Conservation (phyloP, 2,113 vertebrate species). For the Platichthys flesus region DNA sequence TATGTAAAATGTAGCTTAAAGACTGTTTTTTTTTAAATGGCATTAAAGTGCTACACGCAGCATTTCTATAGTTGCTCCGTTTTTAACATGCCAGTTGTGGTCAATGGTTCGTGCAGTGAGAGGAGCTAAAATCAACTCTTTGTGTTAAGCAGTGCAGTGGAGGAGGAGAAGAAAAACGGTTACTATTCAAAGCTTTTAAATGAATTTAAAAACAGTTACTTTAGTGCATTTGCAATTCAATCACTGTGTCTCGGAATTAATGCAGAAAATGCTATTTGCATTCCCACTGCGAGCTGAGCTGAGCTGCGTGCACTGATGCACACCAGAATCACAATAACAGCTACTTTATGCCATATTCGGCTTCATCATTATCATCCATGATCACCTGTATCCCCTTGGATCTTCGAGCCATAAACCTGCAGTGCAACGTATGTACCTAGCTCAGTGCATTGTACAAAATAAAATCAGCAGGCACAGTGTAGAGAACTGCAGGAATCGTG, state of each 20-base stretch:
- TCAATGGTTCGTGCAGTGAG: slow-evolving; percentile 34
- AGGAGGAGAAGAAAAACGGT: slow-evolving; percentile 29
- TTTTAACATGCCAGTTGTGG: slow-evolving; percentile 39
- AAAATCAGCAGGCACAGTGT: slow-evolving; percentile 27
- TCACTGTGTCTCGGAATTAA: slow-evolving; percentile 69
- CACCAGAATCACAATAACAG: slow-evolving; percentile 46
- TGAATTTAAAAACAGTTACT: slow-evolving; percentile 75
- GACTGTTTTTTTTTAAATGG: neutral
- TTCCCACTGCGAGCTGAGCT: slow-evolving; percentile 54
- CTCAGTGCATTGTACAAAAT: neutral
- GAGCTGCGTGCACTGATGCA: slow-evolving; percentile 48
- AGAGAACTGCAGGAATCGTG: slow-evolving; percentile 42
- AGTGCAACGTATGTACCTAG: slow-evolving; percentile 21
- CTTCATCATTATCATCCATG: slow-evolving; percentile 55
- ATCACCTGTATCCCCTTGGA: slow-evolving; percentile 52
- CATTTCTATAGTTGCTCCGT: neutral
- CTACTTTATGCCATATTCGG: slow-evolving; percentile 57
- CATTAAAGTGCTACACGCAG: slow-evolving; percentile 19
- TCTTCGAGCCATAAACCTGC: slow-evolving; percentile 22
- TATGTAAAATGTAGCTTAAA: neutral
- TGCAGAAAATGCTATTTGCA: slow-evolving; percentile 75
- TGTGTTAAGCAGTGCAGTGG: slow-evolving; percentile 31
- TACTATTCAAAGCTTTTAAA: slow-evolving; percentile 73
- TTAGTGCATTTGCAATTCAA: slow-evolving; percentile 78
- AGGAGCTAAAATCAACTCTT: slow-evolving; percentile 45